These are phyloP conservation scores for Elgonia sp. DNA, from an alignment of 2,888 invertebrate species.

Conservation along the genomic window DNA sequence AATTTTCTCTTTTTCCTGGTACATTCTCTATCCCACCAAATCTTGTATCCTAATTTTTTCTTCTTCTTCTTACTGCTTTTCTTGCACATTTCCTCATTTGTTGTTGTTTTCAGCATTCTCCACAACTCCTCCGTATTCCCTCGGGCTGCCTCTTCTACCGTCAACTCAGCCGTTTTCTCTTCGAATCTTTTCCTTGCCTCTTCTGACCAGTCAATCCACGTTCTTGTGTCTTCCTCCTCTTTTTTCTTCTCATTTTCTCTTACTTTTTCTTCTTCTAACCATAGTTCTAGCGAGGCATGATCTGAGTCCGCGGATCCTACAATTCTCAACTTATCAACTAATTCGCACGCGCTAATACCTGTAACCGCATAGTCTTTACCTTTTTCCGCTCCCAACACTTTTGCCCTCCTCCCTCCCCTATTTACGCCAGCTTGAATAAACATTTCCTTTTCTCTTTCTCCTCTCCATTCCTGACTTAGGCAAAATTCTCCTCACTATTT, in stretches of 20 bases:
- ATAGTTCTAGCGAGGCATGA: not conserved
- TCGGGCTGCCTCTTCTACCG: too few relatives aligned
- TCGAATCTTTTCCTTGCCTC: too few relatives aligned
- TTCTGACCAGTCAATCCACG: too few relatives aligned
- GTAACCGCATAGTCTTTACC: not conserved
- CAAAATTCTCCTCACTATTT: not conserved
- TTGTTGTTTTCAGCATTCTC: too few relatives aligned
- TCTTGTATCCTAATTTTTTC: conserved; percentile 8
- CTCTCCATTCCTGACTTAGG: not conserved
- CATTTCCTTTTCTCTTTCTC: not conserved
- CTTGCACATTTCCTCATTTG: too few relatives aligned
- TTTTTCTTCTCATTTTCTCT: too few relatives aligned
- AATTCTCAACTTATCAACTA: not conserved
- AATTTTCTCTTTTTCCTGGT: conserved; percentile 11
- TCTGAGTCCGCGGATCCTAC: not conserved
- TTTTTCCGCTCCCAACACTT: not conserved
- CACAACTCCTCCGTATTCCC: too few relatives aligned
- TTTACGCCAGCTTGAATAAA: too few relatives aligned
- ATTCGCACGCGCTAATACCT: not conserved
- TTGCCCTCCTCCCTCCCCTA: not conserved
- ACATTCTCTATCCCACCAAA: conserved; percentile 17
- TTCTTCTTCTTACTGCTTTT: conserved; percentile 4
- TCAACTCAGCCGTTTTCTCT: too few relatives aligned
- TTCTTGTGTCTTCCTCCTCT: too few relatives aligned
- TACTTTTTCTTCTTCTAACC: too few relatives aligned